Percentiles rank a stretch among this genome's conserved stretches.
Evolutionary conservation across 2,113 vertebrate genomes (phyloP).

Genomic region (Ammodytes dubius): DNA sequence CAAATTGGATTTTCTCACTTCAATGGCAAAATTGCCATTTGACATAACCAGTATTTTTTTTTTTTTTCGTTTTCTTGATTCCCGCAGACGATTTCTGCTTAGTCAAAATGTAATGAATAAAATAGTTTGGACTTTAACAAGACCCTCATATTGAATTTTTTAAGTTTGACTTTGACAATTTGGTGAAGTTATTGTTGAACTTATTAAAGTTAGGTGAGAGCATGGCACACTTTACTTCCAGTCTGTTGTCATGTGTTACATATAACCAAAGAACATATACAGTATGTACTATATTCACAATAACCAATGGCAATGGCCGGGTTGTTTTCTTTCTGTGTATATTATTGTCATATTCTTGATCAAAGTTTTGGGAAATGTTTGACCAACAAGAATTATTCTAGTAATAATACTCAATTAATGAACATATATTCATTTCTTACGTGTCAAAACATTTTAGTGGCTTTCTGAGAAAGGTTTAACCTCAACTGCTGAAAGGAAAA

Average conservation of each 20-base stretch:
- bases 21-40: conserved; percentile 69
- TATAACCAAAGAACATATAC: not conserved
- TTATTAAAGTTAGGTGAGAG: conserved; percentile 29
- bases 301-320: not conserved
- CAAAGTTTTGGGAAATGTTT: not conserved
- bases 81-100: conserved; percentile 65
- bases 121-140: conserved; percentile 55
- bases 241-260: not conserved
- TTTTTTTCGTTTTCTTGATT: conserved; percentile 68
- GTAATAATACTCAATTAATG: not conserved
- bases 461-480: conserved; percentile 20
- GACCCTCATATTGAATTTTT: conserved; percentile 35
- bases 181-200: conserved; percentile 48
- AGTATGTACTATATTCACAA: not conserved
- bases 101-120: conserved; percentile 60
- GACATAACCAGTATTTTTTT: conserved; percentile 61
- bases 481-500: conserved; percentile 39
- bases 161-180: conserved; percentile 2
- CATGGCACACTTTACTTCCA: not conserved
- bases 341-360: not conserved
- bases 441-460: conserved; percentile 10
- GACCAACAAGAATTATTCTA: not conserved
- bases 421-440: conserved; percentile 5
- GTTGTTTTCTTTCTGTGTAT: not conserved
- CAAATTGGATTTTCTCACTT: conserved; percentile 81